Base-by-base conservation (phyloP, 2,888 invertebrate genomes). In the Pyrrhia umbra region DNA sequence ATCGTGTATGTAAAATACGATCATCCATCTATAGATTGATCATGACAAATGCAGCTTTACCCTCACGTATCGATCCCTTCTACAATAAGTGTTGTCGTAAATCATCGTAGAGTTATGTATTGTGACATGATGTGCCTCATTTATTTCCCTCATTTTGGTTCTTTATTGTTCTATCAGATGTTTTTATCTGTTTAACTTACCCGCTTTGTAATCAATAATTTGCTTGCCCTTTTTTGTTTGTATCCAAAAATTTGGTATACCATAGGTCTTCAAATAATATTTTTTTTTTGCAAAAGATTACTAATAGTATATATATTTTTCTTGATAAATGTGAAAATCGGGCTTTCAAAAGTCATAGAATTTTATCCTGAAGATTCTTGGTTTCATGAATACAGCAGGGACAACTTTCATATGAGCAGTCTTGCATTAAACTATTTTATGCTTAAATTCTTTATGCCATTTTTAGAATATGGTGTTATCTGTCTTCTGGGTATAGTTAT, bases 401-500 rank as follows among this genome's bases (percentile, higher is more conserved):
- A 51, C 18, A 5, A 27, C 45, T 40, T 40, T 16, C 51, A 13
- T 42, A 0, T 16, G 5, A 30, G 15, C 42, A 45, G 39, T 15
- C 20, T 51, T 40, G 40, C 23, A 55, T 45, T 39, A 49, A 37
- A 34, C 52, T 23, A 34, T 39, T 67, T 54, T 59, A 30, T 13
- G 46, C 46, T 2, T 23, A 67, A 69, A 46, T 42, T 45, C 42
- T 34, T 43, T 45, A 23, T 46, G 39, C 55, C 45, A 66, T 46
- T 75, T 61, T 65, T 50, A 55, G 58, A 67, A 60, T 68, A 59
- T 59, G 47, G 54, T 34, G 39, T 59, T 66, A 77, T 68, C 56
- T 68, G 72, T 66, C 77, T 75, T 75, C 72, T 51, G 72, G 68
- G 75, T 68, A 68, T 47, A 68, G 49, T 72, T 77, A 62, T 66